Evolutionary conservation across 2,113 vertebrate genomes (phyloP).

Genomic region (Synchiropus splendidus): DNA sequence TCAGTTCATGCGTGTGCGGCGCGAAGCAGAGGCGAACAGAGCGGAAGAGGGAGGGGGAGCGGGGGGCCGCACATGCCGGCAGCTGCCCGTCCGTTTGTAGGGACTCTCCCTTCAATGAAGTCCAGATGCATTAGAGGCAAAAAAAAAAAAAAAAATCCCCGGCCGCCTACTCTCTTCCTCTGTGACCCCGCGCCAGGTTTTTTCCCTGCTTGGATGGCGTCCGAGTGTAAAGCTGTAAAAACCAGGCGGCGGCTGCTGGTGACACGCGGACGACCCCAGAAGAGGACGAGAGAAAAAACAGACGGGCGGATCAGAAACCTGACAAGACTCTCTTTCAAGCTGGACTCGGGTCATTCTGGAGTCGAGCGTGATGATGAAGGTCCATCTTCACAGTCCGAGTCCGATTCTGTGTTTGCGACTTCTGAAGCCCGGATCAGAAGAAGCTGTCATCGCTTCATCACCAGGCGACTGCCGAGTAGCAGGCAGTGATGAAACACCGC

Average conservation of each 20-base stretch:
- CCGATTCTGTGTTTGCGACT: too few species aligned
- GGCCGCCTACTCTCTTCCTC: constrained; percentile 33
- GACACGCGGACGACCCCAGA: constrained; percentile 51
- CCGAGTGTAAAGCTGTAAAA: constrained; percentile 43
- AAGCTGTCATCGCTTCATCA: constrained; percentile 7
- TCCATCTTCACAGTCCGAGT: too few species aligned
- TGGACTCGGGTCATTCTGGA: too few species aligned
- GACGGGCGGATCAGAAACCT: too few species aligned
- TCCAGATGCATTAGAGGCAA: constrained; percentile 62
- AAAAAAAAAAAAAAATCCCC: constrained; percentile 16
- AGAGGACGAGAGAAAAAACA: constrained; percentile 21
- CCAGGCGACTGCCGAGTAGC: neutral
- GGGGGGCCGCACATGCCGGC: constrained; percentile 31
- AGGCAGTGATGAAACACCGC: constrained; percentile 34
- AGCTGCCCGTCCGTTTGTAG: constrained; percentile 59
- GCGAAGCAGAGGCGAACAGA: constrained; percentile 15
- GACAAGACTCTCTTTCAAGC: too few species aligned
- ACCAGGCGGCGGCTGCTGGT: constrained; percentile 33
- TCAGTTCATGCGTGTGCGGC: constrained; percentile 23
- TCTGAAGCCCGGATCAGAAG: neutral
- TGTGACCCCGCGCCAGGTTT: constrained; percentile 17
- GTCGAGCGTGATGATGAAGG: too few species aligned
- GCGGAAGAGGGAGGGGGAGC: constrained; percentile 9
- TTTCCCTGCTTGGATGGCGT: neutral
- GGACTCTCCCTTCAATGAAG: constrained; percentile 68